Percentiles rank a stretch among this genome's conserved stretches.
Evolutionary conservation across 1,140 invertebrate genomes (phyloP).

Genomic region (Drosophila bocqueti): DNA sequence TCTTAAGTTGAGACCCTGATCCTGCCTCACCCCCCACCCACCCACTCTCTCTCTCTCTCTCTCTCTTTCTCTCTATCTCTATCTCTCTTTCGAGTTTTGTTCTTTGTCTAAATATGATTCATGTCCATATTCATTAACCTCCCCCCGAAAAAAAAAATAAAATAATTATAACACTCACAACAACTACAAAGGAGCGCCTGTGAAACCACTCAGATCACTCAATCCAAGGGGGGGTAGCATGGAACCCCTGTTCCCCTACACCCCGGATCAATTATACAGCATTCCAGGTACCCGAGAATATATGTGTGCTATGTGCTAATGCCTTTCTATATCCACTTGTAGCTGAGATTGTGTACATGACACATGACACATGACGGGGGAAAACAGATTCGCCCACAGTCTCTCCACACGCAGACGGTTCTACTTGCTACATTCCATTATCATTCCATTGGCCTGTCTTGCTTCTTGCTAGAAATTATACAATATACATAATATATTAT

Average conservation of each 20-base stretch:
- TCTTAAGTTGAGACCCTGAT: constrained; percentile 9
- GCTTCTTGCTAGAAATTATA: constrained; percentile 5
- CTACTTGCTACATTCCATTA: not conserved
- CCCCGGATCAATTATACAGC: constrained; percentile 87
- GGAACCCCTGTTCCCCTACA: constrained; percentile 86
- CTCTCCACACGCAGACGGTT: constrained; percentile 3
- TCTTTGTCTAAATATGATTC: constrained; percentile 50
- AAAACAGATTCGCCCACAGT: constrained; percentile 12
- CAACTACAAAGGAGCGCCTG: constrained; percentile 86
- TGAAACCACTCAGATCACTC: constrained; percentile 88
- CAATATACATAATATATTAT: not conserved
- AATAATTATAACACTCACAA: constrained; percentile 8
- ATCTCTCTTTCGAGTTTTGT: not conserved
- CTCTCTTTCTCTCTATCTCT: not conserved
- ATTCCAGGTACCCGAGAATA: constrained; percentile 86
- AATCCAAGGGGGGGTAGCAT: constrained; percentile 85
- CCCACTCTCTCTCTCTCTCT: not conserved
- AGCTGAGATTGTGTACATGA: constrained; percentile 7
- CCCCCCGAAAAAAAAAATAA: not conserved
- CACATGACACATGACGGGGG: not conserved
- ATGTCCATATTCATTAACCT: constrained; percentile 49
- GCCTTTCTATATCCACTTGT: constrained; percentile 31
- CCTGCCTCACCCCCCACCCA: not conserved
- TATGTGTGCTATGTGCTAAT: constrained; percentile 12
- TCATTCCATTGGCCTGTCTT: constrained; percentile 5